Evolutionary conservation across 2,797 vertebrate genomes (phyloP).

Genomic region (Octomys mimax): DNA sequence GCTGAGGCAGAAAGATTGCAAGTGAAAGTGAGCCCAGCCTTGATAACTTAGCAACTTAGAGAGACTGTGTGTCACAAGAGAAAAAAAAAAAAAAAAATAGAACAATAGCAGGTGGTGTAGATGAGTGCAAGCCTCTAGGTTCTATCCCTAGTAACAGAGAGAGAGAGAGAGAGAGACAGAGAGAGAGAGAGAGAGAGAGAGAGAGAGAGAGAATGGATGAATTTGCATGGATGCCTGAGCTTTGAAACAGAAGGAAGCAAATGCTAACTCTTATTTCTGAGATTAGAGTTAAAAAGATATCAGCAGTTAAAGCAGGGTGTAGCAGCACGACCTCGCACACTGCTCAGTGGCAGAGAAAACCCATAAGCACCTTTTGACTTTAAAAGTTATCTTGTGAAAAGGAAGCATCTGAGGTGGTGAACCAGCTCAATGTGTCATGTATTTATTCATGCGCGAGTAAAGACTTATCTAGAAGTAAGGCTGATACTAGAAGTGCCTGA

Average conservation of each 20-base stretch:
- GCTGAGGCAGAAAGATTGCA: neutral
- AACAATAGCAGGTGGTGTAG: neutral
- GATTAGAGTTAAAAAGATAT: neutral
- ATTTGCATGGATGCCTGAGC: neutral
- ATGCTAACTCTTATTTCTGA: neutral
- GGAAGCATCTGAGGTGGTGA: neutral
- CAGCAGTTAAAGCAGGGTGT: rapidly evolving
- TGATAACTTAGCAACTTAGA: neutral
- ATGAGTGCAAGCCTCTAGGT: neutral
- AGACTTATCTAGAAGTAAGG: neutral
- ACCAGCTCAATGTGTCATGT: neutral
- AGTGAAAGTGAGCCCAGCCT: neutral
- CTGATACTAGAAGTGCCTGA: neutral
- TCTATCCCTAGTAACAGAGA: neutral
- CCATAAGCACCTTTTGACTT: neutral
- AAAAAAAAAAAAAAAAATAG: neutral
- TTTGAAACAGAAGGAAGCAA: neutral
- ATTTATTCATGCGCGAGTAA: neutral
- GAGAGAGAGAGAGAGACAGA: no score
- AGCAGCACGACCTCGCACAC: neutral
- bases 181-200: no score
- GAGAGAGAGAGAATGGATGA: neutral
- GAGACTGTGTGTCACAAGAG: neutral
- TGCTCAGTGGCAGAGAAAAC: neutral
- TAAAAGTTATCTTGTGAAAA: neutral